These are phyloP conservation scores for Sisyra nigra DNA, from an alignment of 2,888 invertebrate species.

Conservation along the genomic window DNA sequence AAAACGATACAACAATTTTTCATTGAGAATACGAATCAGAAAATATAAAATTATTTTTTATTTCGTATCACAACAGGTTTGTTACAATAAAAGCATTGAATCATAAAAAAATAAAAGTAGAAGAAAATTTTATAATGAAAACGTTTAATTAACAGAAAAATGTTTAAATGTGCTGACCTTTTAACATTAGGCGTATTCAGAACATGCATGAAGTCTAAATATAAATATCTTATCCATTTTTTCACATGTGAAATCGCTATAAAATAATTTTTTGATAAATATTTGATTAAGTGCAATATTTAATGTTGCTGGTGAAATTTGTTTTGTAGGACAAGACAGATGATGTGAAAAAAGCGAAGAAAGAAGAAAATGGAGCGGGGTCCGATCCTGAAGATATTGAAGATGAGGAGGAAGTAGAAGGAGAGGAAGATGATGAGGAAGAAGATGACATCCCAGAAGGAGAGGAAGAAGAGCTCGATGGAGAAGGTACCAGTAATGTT, in stretches of 20 bases:
- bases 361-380: slow-evolving; percentile 61
- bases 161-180: background rate
- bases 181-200: background rate
- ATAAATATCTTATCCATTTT: background rate
- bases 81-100: background rate
- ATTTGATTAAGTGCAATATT: background rate
- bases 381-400: slow-evolving; percentile 43
- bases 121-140: background rate
- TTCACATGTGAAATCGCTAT: background rate
- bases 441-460: slow-evolving; percentile 29
- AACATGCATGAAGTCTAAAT: background rate
- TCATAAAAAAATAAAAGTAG: background rate
- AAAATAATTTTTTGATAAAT: background rate
- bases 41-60: no score
- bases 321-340: slow-evolving; percentile 48
- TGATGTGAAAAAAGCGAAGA: slow-evolving; percentile 63
- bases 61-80: no score
- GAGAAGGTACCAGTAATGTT: slow-evolving; percentile 22
- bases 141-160: background rate
- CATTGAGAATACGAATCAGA: no score
- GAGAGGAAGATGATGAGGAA: slow-evolving; percentile 26
- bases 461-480: slow-evolving; percentile 28
- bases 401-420: slow-evolving; percentile 36
- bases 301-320: slow-evolving; percentile 7
- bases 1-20: no score